A percentile compares a stretch with the other conserved stretches of the same genome.
Evolutionary conservation across 92 coral and sea anemone species (phyloP).

Genomic region (Desmophyllum pertusum): DNA sequence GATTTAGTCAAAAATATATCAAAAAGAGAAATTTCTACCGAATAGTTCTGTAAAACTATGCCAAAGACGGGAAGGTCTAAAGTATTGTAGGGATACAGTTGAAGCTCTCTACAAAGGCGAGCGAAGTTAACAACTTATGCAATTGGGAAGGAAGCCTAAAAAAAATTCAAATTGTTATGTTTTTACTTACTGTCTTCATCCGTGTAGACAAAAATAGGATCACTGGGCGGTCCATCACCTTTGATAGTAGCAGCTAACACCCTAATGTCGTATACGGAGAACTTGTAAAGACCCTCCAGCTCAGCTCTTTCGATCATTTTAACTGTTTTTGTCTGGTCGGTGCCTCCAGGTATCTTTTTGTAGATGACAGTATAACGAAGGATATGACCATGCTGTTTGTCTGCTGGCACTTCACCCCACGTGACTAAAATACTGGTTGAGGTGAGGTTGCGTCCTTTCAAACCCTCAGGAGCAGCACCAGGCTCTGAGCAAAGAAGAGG

Average conservation of each 20-base stretch:
- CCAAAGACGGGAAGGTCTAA: too few relatives aligned
- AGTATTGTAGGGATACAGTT: too few relatives aligned
- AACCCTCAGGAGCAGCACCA: slow-evolving; percentile 32
- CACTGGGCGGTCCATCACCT: slow-evolving; percentile 56
- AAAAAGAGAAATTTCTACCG: too few relatives aligned
- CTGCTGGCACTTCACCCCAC: slow-evolving; percentile 45
- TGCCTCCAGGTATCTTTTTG: neutral
- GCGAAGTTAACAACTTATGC: too few relatives aligned
- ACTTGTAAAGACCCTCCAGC: slow-evolving; percentile 47
- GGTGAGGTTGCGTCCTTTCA: slow-evolving; percentile 9
- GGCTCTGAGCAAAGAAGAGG: slow-evolving; percentile 33
- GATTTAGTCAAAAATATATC: too few relatives aligned
- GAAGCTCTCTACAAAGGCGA: too few relatives aligned
- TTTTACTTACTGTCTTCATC: slow-evolving; percentile 66
- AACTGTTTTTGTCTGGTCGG: neutral
- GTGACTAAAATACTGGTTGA: slow-evolving; percentile 51
- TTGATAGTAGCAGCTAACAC: slow-evolving; percentile 57
- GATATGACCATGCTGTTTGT: slow-evolving; percentile 50
- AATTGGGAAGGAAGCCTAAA: too few relatives aligned
- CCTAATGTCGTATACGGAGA: slow-evolving; percentile 63
- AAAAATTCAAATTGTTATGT: too few relatives aligned
- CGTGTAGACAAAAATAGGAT: slow-evolving; percentile 45
- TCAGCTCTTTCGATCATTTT: slow-evolving; percentile 25
- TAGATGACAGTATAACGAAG: slow-evolving; percentile 46
- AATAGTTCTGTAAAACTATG: too few relatives aligned